Percentiles rank a stretch among this genome's conserved stretches.
Conservation (phyloP, 2,888 invertebrate species). For the Sarcophaga variegata region DNA sequence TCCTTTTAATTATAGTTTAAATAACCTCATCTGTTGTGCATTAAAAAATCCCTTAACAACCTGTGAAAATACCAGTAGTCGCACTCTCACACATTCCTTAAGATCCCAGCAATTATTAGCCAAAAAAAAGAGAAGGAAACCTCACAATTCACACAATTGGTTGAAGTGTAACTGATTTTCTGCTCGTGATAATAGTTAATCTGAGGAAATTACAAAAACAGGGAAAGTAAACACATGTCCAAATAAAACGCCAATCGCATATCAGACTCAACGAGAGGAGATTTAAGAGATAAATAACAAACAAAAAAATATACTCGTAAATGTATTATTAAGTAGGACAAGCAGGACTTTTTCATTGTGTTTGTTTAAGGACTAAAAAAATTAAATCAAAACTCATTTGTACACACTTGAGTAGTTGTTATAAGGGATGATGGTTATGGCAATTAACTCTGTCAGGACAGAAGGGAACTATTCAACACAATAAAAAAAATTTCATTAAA, state of each 20-base stretch:
- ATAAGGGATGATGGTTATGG: too few species aligned
- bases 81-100: constrained; percentile 35
- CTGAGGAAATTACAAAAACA: not conserved
- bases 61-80: constrained; percentile 43
- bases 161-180: constrained; percentile 11
- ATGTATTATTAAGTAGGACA: not conserved
- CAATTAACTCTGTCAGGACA: not conserved
- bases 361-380: constrained; percentile 2
- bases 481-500: too few species aligned
- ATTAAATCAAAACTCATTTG: constrained; percentile 6
- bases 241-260: constrained; percentile 20
- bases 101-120: not conserved
- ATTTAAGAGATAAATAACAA: constrained; percentile 19
- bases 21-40: too few species aligned
- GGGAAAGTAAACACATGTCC: constrained; percentile 28
- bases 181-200: constrained; percentile 48
- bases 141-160: constrained; percentile 46
- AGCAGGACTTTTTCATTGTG: not conserved
- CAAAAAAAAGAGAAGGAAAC: not conserved
- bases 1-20: too few species aligned
- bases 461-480: too few species aligned
- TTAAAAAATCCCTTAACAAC: not conserved
- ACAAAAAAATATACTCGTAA: not conserved
- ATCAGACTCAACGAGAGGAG: not conserved
- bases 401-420: not conserved